Evolutionary conservation across 2,113 vertebrate genomes (phyloP), one percentile per base, ranked within the genome.

Genomic region (Pithys albifrons): DNA sequence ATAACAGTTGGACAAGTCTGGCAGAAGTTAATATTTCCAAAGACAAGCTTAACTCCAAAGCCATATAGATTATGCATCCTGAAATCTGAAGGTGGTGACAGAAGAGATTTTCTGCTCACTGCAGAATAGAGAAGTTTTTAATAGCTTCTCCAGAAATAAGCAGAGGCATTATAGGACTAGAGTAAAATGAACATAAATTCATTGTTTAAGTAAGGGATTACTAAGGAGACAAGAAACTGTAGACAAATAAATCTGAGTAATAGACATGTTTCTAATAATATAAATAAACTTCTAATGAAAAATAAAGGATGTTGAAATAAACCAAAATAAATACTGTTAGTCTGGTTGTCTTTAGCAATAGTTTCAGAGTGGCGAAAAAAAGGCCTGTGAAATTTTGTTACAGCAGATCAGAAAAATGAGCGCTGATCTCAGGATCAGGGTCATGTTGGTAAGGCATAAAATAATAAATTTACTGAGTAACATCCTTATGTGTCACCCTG

Each of bases 161-260:
- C 57, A 84, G 58, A 59, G 31, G 27, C 59, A 80, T 75, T 86
- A 57, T n/a, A 86, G 35, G 45, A 51, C 57, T 54, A 67, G 43
- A 71, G 20, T 31, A 59, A 80, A 93, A 91, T 22, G 31, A 90
- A 71, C 17, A 83, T 76, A 88, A 95, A 92, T n/a, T 79, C 31
- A 73, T 80, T 89, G 79, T 90, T 93, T 95, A 90, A 70, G 52
- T 52, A 85, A 95, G 75, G 48, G 82, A 94, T 95, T 95, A 97
- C 51, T 48, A 27, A 77, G 55, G 86, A 95, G 83, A 95, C 76
- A 69, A 90, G 86, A 87, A 86, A 79, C 25, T 20, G 3, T 49
- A 85, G 45, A 83, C 7, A 1, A 91, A 91, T 84, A 93, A 80
- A 89, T 92, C 43, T 91, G 69, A 91, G 67, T 61, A 78, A 90